A percentile compares a stretch with the other conserved stretches of the same genome.
These are phyloP conservation scores for Limnothrissa miodon DNA, from an alignment of 2,113 vertebrate species.

Conservation along the genomic window DNA sequence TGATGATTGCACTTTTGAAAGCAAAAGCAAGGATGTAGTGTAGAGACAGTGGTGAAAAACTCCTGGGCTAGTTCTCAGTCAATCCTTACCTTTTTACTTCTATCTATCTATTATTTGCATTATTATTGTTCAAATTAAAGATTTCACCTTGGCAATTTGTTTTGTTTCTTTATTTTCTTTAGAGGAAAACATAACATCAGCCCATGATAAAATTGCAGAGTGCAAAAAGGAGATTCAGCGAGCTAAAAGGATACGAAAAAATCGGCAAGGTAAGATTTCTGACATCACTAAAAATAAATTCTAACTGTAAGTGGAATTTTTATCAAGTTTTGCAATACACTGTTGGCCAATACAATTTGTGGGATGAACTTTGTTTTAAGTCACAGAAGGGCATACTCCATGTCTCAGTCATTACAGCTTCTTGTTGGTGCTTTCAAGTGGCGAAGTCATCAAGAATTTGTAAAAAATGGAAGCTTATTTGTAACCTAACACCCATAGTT, in stretches of 20 bases:
- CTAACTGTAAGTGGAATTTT: not conserved
- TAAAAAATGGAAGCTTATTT: not conserved
- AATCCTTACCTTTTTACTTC: no score
- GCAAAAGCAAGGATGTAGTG: no score
- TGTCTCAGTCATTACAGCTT: not conserved
- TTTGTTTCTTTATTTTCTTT: slow-evolving; percentile 3
- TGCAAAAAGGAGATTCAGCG: slow-evolving; percentile 98
- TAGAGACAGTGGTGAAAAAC: no score
- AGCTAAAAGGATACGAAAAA: slow-evolving; percentile 96
- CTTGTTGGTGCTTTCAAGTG: not conserved
- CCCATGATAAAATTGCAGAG: slow-evolving; percentile 95
- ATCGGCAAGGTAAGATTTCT: slow-evolving; percentile 85
- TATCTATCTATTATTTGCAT: no score
- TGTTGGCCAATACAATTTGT: not conserved
- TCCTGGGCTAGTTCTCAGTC: no score
- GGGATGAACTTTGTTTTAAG: not conserved
- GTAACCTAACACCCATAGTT: not conserved
- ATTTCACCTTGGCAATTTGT: no score
- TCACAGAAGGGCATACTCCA: not conserved
- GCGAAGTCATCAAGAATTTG: not conserved
- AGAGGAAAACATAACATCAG: slow-evolving; percentile 91
- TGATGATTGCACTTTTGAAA: no score
- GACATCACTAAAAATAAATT: not conserved
- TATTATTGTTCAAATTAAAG: no score
- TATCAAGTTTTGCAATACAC: not conserved